Percentiles rank a stretch among this genome's conserved stretches.
Conservation (phyloP, 2,888 invertebrate genomes). For the Brenthis ino region DNA sequence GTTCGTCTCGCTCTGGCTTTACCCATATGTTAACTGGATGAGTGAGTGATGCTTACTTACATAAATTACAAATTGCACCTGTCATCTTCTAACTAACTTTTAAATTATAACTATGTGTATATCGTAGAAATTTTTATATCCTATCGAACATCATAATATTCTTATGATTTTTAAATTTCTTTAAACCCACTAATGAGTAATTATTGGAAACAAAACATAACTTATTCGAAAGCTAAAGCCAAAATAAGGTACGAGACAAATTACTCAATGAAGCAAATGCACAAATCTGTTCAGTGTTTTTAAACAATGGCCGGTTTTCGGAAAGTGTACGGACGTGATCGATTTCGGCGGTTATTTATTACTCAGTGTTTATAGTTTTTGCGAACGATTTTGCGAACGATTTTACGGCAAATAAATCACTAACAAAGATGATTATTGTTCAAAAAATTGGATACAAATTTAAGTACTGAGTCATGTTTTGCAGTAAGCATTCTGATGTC, state of each 20-base stretch:
- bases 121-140: too few species aligned
- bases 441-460: neutral
- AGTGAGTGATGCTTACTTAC: too few species aligned
- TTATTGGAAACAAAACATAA: too few species aligned
- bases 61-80: too few species aligned
- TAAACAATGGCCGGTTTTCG: slow-evolving; percentile 1
- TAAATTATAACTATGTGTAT: too few species aligned
- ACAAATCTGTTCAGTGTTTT: neutral
- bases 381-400: slow-evolving; percentile 15
- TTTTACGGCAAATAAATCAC: slow-evolving; percentile 7
- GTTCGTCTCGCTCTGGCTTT: too few species aligned
- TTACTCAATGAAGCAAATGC: slow-evolving; percentile 10
- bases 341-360: slow-evolving; percentile 13
- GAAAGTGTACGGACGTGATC: slow-evolving; percentile 13
- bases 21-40: too few species aligned
- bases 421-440: slow-evolving; percentile 6
- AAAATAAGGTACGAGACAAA: slow-evolving; percentile 13
- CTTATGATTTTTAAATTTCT: too few species aligned
- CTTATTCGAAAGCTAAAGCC: neutral
- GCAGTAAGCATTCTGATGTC: neutral
- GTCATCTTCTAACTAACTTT: too few species aligned
- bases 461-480: neutral
- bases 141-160: too few species aligned
- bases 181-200: too few species aligned
- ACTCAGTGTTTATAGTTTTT: slow-evolving; percentile 19